Conservation (phyloP, 1,140 invertebrate genomes). For the Heliconius hewitsoni region DNA sequence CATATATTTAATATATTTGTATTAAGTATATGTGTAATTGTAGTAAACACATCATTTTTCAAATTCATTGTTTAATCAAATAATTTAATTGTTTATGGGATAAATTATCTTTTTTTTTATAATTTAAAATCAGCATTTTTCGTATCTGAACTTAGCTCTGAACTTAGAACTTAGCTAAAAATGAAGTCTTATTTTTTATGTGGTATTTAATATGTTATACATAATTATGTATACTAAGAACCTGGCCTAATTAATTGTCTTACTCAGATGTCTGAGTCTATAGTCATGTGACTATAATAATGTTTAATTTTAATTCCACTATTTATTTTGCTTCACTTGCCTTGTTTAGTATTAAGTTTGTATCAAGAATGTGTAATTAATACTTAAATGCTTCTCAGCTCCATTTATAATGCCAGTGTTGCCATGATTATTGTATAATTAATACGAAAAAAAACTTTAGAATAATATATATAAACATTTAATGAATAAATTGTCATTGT, state of each 20-base stretch:
- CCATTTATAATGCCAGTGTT: slow-evolving; percentile 5
- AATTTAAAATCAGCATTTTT: neutral
- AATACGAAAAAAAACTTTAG: neutral
- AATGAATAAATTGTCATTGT: neutral
- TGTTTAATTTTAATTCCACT: slow-evolving; percentile 12
- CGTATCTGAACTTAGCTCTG: neutral
- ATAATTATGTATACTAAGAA: neutral
- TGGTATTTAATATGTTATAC: too few species aligned
- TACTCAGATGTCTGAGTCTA: too few species aligned
- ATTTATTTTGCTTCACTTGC: slow-evolving; percentile 27
- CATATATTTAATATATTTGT: too few species aligned
- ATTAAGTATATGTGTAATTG: too few species aligned
- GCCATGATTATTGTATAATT: neutral
- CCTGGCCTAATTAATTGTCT: neutral
- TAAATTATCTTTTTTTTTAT: neutral
- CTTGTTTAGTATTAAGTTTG: slow-evolving; percentile 3
- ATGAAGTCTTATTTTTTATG: too few species aligned
- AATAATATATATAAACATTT: neutral
- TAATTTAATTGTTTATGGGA: too few species aligned
- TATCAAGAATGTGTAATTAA: neutral
- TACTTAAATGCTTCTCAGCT: neutral
- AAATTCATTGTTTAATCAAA: too few species aligned
- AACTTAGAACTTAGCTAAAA: too few species aligned
- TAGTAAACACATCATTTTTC: too few species aligned
- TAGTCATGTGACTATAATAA: neutral